Percentiles rank a stretch among this genome's conserved stretches.
Evolutionary conservation across 1,140 invertebrate species (phyloP).

Genomic region (Diorhabda carinulata): DNA sequence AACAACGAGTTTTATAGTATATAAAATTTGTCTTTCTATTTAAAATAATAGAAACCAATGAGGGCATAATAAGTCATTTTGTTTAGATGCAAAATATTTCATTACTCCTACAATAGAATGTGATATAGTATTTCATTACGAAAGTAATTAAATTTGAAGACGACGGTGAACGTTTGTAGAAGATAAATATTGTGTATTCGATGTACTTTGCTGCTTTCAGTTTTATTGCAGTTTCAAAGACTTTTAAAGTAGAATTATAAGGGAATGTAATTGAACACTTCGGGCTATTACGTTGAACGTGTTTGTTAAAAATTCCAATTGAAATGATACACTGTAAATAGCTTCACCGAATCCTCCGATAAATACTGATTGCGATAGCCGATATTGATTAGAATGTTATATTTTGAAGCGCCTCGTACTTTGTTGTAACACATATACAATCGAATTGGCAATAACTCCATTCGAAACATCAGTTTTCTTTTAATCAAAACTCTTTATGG

Average conservation of each 20-base stretch:
- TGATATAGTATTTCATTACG: conserved; percentile 1
- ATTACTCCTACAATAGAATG: not conserved
- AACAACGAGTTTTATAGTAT: too few relatives aligned
- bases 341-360: too few relatives aligned
- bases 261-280: not conserved
- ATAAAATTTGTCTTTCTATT: too few relatives aligned
- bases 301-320: not conserved
- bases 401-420: too few relatives aligned
- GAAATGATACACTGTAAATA: too few relatives aligned
- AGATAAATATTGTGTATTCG: conserved; percentile 2
- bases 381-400: too few relatives aligned
- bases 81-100: conserved; percentile 2
- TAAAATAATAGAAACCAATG: too few relatives aligned
- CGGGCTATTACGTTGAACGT: not conserved
- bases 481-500: too few relatives aligned
- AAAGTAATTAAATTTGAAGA: not conserved
- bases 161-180: not conserved
- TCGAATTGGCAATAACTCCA: too few relatives aligned
- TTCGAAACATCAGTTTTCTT: too few relatives aligned
- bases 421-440: too few relatives aligned
- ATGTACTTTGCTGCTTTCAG: not conserved
- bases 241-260: conserved; percentile 3
- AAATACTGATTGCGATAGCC: too few relatives aligned
- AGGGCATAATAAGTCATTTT: not conserved
- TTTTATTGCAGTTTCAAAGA: not conserved